Conservation (phyloP, 2,797 vertebrate genomes). For the Hoplostethus mediterraneus region DNA sequence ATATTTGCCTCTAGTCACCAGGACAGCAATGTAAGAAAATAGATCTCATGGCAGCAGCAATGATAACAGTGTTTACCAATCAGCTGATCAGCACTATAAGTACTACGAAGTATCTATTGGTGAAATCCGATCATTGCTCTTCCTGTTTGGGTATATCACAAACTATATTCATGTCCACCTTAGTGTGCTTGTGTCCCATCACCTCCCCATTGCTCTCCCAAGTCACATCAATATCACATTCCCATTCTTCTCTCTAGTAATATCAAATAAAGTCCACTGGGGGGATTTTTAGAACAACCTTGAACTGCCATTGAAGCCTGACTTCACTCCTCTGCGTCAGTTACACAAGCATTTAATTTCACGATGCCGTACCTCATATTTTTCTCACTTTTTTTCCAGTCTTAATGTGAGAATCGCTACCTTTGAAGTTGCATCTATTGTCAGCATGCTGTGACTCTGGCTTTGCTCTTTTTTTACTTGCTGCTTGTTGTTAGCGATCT, state of each 20-base stretch:
- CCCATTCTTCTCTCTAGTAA: conserved; percentile 40
- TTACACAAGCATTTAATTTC: conserved; percentile 49
- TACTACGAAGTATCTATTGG: no score
- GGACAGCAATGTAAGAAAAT: no score
- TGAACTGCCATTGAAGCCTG: conserved; percentile 58
- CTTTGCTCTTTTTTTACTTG: neutral
- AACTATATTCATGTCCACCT: neutral
- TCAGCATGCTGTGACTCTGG: conserved; percentile 11
- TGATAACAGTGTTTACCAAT: no score
- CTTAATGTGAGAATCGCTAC: conserved; percentile 19
- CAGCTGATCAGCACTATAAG: no score
- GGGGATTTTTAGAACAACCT: conserved; percentile 49
- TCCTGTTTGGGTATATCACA: neutral
- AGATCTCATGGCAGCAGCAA: no score
- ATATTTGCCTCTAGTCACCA: no score
- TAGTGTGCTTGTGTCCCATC: conserved; percentile 12
- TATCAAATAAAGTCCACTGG: conserved; percentile 64
- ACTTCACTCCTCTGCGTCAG: conserved; percentile 47
- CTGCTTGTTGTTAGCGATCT: conserved; percentile 1
- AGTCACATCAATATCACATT: conserved; percentile 57
- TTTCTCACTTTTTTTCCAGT: conserved; percentile 29
- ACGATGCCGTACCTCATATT: conserved; percentile 22
- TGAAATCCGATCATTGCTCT: neutral
- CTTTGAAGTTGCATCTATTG: conserved; percentile 21
- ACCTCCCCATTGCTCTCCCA: conserved; percentile 24